Base-by-base conservation (phyloP, 2,888 invertebrate genomes). In the Metalampra italica region DNA sequence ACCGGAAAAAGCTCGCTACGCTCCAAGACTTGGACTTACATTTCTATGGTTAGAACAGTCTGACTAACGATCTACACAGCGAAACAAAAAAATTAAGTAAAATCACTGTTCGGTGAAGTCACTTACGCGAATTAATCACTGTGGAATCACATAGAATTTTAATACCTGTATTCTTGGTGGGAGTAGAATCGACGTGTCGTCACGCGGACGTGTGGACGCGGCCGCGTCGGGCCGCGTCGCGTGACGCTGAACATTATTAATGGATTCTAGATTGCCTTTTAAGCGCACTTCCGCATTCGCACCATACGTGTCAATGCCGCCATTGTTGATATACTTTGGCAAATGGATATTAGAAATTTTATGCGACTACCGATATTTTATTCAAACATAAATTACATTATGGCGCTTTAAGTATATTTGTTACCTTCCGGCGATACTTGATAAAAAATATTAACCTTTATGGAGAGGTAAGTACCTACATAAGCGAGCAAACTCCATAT, bases 201-300 rank as follows among this genome's bases (percentile, higher is more conserved):
- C 34, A 14, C 14, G 39, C n/a, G 11, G 36, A n/a, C 34, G 39
- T 39, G 39, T 36, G 11, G 36, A n/a, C 11, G 9, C n/a, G 36
- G 7, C 36, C 9, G n/a, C 34, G 34, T 9, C 5, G 8, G 30
- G 7, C 11, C 7, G 3, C 11, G 5, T 36, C n/a, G 36, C 36
- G 36, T 36, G 36, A 36, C 36, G 9, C n/a, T 36, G 36, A 36
- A n/a, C 36, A 69, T 76, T 83, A 82, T 82, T 78, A 78, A 83
- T 82, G 80, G 78, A 72, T 78, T 76, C 76, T 70, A 78, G 80
- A 82, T 80, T 82, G 78, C 79, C 75, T 69, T 74, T 72, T 75
- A 73, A 74, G 71, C 69, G 68, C 65, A 75, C 75, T 78, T 80
- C 74, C 77, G 68, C 60, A 53, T 52, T 59, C 55, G 53, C 58